Base-by-base conservation (phyloP, 1,140 invertebrate genomes). In the Solen grandis region DNA sequence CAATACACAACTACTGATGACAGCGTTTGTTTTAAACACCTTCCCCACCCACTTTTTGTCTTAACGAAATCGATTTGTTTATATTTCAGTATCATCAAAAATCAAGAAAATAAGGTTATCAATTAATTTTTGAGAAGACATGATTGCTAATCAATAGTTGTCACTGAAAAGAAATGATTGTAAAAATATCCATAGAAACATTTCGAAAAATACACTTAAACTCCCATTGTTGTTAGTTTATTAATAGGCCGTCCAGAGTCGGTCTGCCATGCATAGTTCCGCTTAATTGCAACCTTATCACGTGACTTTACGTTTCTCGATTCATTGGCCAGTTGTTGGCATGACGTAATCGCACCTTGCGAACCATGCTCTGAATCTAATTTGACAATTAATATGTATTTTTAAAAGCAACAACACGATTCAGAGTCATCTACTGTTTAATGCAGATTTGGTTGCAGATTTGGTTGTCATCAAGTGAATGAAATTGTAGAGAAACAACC, bases 201-300 rank as follows among this genome's bases (percentile, higher is more conserved):
- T n/a, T n/a, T n/a, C n/a, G n/a, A n/a, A n/a, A n/a, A n/a, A n/a
- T n/a, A n/a, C n/a, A n/a, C n/a, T n/a, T n/a, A n/a, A n/a, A n/a
- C n/a, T n/a, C n/a, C n/a, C 52, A 70, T 70, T 70, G 68, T 70
- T 70, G 68, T 70, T 54, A 66, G n/a, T n/a, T n/a, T n/a, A n/a
- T n/a, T n/a, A n/a, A n/a, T n/a, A n/a, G n/a, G n/a, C n/a, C n/a
- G 57, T 70, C 68, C 46, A 55, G 57, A 50, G 46, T 70, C 5
- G 52, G n/a, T 70, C 68, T 70, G 55, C 68, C 68, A 70, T 70
- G 68, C 68, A 70, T 70, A 70, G 68, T 52, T 70, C 68, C 68
- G 68, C 68, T 55, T 70, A 55, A 70, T 55, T 70, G 55, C 50
- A 54, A 35, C 57, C 57, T 27, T 35, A 54, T 70, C 68, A 70